phyloP scores from a whole-genome alignment of 1,140 invertebrate genomes.

The Bombus ignitus region DNA sequence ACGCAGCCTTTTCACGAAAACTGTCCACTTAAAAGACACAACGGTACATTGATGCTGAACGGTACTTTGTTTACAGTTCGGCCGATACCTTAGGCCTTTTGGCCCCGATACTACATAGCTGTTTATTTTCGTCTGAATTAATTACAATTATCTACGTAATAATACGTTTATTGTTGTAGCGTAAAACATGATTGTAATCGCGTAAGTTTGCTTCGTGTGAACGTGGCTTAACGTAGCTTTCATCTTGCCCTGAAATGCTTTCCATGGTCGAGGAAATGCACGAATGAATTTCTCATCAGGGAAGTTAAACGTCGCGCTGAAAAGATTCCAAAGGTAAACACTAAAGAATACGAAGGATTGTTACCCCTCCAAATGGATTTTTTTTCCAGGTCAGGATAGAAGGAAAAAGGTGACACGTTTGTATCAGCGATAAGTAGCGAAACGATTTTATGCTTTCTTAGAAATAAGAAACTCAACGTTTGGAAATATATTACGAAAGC shows the following conservation, averaged over 20 bases:
- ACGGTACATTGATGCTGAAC: no score
- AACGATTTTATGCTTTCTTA: background rate
- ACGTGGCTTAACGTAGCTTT: slow-evolving; percentile 4
- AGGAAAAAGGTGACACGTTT: background rate
- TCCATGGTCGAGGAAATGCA: background rate
- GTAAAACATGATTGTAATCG: background rate
- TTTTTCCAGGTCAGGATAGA: no score
- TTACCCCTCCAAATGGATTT: background rate
- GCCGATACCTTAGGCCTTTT: no score
- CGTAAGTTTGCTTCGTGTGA: background rate
- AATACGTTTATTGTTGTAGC: no score
- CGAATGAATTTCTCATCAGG: slow-evolving; percentile 28
- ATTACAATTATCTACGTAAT: no score
- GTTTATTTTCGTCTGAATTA: no score
- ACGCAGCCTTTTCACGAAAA: no score
- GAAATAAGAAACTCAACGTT: no score
- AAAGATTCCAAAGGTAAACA: slow-evolving; percentile 30
- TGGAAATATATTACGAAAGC: background rate
- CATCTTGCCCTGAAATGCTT: slow-evolving; percentile 6
- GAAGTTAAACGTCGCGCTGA: slow-evolving; percentile 39
- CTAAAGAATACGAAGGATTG: background rate
- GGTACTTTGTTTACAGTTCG: no score
- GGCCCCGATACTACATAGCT: no score
- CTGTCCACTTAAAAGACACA: no score
- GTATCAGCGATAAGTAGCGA: background rate